phyloP scores from a whole-genome alignment of 2,888 invertebrate species.

The Agelastica alni region DNA sequence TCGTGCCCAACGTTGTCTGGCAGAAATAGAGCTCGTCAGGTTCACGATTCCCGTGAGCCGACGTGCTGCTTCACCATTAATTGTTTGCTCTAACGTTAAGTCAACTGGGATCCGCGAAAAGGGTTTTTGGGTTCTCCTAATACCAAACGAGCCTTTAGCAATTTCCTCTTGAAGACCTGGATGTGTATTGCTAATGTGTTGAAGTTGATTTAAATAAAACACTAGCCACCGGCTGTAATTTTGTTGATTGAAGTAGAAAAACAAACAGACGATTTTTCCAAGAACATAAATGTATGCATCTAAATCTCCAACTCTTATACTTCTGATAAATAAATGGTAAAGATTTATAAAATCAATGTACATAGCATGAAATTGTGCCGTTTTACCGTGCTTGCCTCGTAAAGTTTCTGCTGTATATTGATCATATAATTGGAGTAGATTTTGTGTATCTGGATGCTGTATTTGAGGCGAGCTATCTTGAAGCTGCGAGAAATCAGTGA shows the following conservation, averaged over 20 bases:
- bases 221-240: constrained; percentile 26
- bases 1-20: constrained; percentile 42
- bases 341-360: constrained; percentile 9
- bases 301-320: constrained; percentile 4
- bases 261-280: constrained; percentile 8
- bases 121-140: constrained; percentile 29
- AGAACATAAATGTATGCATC: not conserved
- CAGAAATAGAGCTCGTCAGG: constrained; percentile 16
- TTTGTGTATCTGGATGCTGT: constrained; percentile 6
- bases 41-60: constrained; percentile 27
- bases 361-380: constrained; percentile 8
- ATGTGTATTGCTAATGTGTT: constrained; percentile 18
- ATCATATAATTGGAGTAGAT: constrained; percentile 5
- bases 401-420: constrained; percentile 7
- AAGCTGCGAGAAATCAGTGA: constrained; percentile 2
- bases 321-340: constrained; percentile 7
- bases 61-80: constrained; percentile 30
- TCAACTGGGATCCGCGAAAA: constrained; percentile 28
- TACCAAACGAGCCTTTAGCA: constrained; percentile 30
- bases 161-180: constrained; percentile 19
- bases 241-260: constrained; percentile 24
- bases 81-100: constrained; percentile 29
- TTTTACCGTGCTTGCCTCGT: constrained; percentile 8
- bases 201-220: constrained; percentile 16
- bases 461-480: constrained; percentile 4